phyloP scores from a whole-genome alignment of 35 echinoderm and acorn worm genomes.

The Ophiothrix spiculata region DNA sequence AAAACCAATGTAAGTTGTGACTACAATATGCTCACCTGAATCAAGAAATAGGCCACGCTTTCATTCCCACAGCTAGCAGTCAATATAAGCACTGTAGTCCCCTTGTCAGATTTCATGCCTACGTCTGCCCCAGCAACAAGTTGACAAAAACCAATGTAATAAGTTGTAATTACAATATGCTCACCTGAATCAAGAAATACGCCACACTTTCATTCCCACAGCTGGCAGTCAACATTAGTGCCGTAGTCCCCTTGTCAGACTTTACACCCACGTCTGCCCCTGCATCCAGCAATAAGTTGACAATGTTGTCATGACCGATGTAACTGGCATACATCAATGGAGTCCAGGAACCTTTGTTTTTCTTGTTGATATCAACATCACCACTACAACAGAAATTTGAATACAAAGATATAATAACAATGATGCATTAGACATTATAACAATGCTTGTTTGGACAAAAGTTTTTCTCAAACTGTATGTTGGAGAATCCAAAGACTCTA shows the following conservation, averaged over 20 bases:
- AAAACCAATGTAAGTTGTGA: no score
- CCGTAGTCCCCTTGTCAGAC: constrained; percentile 69
- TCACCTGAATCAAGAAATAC: constrained; percentile 90
- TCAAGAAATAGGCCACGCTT: constrained; percentile 76
- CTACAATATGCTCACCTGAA: no score
- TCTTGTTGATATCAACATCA: constrained; percentile 69
- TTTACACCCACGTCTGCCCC: constrained; percentile 49
- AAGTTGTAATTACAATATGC: no score
- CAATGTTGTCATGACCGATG: constrained; percentile 89
- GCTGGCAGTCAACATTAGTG: constrained; percentile 91
- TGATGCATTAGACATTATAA: neutral
- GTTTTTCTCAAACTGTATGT: no score
- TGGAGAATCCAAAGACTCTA: no score
- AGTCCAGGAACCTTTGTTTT: constrained; percentile 78
- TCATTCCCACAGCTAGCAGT: constrained; percentile 90
- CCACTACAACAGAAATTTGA: constrained; percentile 33
- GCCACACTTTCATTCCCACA: constrained; percentile 83
- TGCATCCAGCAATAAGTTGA: constrained; percentile 80
- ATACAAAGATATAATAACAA: neutral
- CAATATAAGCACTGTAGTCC: constrained; percentile 84
- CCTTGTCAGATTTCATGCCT: constrained; percentile 56
- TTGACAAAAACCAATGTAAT: no score
- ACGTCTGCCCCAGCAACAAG: constrained; percentile 66
- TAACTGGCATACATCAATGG: constrained; percentile 98
- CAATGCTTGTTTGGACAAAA: no score